Evolutionary conservation across 2,113 vertebrate species (phyloP).

Genomic region (Eudyptes chrysolophus): DNA sequence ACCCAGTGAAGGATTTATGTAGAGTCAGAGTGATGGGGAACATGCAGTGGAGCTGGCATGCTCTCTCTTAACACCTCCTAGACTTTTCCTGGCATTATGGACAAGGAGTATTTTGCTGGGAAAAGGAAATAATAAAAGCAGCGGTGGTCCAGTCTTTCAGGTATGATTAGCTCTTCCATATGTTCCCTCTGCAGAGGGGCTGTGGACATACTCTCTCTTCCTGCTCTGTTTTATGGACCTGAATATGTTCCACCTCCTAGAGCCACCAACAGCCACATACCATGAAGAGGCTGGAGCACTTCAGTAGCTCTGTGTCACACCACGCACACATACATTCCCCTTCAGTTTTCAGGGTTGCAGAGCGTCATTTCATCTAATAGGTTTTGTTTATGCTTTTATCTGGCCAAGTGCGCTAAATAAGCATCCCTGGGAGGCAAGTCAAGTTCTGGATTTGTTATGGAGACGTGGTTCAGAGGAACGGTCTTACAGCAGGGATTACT

Average conservation of each 20-base stretch:
- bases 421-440: not conserved
- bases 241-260: not conserved
- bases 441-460: not conserved
- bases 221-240: not conserved
- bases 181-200: not conserved
- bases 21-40: not conserved
- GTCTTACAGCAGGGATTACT: not conserved
- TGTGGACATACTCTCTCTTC: not conserved
- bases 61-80: not conserved
- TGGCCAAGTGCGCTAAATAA: not conserved
- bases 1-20: not conserved
- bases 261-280: not conserved
- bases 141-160: not conserved
- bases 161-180: not conserved
- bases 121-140: not conserved
- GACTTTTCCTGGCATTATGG: not conserved
- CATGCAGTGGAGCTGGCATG: not conserved
- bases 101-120: not conserved
- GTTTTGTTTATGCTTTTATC: not conserved
- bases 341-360: not conserved
- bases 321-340: rapidly evolving
- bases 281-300: not conserved
- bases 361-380: not conserved
- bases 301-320: not conserved
- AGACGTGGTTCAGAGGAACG: not conserved